Evolutionary conservation across 2,888 invertebrate species (phyloP).

Genomic region (Sinotaia quadrata): DNA sequence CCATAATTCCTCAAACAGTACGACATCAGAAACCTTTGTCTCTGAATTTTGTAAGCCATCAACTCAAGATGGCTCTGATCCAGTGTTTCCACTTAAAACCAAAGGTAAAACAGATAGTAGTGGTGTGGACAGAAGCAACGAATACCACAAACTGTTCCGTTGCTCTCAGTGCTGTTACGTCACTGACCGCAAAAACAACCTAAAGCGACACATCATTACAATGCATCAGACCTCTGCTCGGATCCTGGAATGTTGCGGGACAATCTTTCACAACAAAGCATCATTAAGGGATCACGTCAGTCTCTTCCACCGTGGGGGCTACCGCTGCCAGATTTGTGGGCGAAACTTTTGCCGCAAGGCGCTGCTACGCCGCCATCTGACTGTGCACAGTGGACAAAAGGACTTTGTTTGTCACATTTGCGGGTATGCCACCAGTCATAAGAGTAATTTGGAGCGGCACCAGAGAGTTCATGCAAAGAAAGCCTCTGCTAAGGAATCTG

Average conservation of each 20-base stretch:
- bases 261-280: conserved; percentile 70
- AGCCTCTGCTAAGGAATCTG: background rate
- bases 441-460: conserved; percentile 73
- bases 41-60: too few relatives aligned
- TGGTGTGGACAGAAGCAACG: conserved; percentile 4
- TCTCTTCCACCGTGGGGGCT: conserved; percentile 70
- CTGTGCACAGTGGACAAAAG: conserved; percentile 73
- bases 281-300: conserved; percentile 70
- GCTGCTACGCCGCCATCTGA: conserved; percentile 71
- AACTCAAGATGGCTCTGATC: too few relatives aligned
- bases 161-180: conserved; percentile 67
- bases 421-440: conserved; percentile 73
- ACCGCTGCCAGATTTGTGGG: conserved; percentile 70
- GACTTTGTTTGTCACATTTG: conserved; percentile 72
- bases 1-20: too few relatives aligned
- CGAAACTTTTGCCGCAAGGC: conserved; percentile 73
- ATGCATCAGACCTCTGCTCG: conserved; percentile 70
- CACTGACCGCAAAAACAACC: conserved; percentile 72
- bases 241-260: conserved; percentile 69
- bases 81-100: too few relatives aligned
- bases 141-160: conserved; percentile 41
- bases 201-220: conserved; percentile 71
- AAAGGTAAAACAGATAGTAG: too few relatives aligned
- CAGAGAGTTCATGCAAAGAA: conserved; percentile 62
- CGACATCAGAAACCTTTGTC: too few relatives aligned